Evolutionary conservation across 2,113 vertebrate species (phyloP), one percentile per base, ranked within the genome.

Genomic region (Prinia subflava): DNA sequence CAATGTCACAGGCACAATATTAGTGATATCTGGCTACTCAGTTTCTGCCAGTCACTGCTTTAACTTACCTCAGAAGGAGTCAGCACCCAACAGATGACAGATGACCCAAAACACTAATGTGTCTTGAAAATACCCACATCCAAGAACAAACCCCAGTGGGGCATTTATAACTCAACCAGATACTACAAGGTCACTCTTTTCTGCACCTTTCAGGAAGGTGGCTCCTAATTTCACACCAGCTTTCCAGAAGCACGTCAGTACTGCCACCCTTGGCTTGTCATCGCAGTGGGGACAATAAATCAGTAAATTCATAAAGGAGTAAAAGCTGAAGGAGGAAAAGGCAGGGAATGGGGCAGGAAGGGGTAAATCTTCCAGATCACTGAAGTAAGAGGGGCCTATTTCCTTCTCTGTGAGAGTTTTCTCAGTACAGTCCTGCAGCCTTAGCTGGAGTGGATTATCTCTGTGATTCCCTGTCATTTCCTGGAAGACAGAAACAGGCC

Each of bases 401-500:
- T 31, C 27, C 39, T 59, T 67, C 55, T 41, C 27, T 23, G 9
- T 11, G 24, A 15, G 25, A 74, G 12, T 62, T 76, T 80, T 44
- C 47, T 47, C 30, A 47, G 23, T 10, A 10, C 0, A 1, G 28
- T 67, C 63, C 50, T 53, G 24, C 49, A 90, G 68, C 56, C 55
- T 78, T 78, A 79, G n/a, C 37, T 91, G 56, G 28, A 52, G 33
- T 80, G 47, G 68, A 46, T 90, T 83, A 39, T 64, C 64, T 42
- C 46, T 0, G 1, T 74, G 71, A 78, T 27, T 86, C 42, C 75
- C 47, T 31, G 21, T 39, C 33, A 78, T 52, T 53, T 62, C 65
- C 63, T 60, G 42, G 50, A 70, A 90, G 85, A 62, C 35, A 95
- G 75, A 90, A 95, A 96, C 78, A 47, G 75, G 62, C 68, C 83